These are phyloP conservation scores for Alexandromys oeconomus DNA, from an alignment of 2,797 vertebrate genomes.

Conservation along the genomic window DNA sequence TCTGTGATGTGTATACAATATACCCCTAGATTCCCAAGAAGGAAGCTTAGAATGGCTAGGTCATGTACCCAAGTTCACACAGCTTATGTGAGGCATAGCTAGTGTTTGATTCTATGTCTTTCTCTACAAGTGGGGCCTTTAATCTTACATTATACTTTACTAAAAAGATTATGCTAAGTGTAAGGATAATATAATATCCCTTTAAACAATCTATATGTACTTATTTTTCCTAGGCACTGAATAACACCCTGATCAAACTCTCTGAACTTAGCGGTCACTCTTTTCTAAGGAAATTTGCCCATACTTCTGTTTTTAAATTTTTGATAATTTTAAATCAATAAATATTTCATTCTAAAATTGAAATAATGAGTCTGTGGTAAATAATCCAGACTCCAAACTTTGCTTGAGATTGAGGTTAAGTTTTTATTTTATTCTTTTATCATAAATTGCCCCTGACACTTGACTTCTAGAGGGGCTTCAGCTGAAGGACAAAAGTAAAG, in stretches of 20 bases:
- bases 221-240: not conserved
- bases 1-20: not conserved
- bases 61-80: not conserved
- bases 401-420: not conserved
- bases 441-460: not conserved
- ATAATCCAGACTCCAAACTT: conserved; percentile 15
- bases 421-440: not conserved
- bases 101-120: conserved; percentile 23
- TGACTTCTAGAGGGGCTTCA: not conserved
- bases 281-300: not conserved
- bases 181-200: not conserved
- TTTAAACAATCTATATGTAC: not conserved
- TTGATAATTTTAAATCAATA: not conserved
- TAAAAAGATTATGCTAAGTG: not conserved
- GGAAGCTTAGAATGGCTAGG: not conserved
- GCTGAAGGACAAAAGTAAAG: not conserved
- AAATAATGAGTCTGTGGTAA: not conserved
- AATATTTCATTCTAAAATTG: conserved; percentile 18
- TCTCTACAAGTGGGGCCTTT: not conserved
- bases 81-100: not conserved
- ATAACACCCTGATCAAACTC: not conserved
- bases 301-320: not conserved
- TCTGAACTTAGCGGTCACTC: not conserved
- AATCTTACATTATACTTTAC: not conserved
- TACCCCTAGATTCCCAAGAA: not conserved